Base-by-base conservation (phyloP, 1,140 invertebrate genomes). In the Lineus longissimus region DNA sequence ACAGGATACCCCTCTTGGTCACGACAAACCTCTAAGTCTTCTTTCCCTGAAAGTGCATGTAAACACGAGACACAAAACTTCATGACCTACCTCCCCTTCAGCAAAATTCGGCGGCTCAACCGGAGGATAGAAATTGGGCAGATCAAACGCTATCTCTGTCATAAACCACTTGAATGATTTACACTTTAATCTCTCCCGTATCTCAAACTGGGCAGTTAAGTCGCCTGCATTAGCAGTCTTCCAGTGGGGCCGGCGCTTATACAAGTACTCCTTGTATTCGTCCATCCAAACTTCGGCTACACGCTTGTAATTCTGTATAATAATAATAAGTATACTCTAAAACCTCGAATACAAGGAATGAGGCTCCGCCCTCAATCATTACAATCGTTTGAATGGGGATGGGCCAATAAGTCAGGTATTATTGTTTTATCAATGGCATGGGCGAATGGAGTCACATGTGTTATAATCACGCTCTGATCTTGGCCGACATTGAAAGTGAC, bases 141-240 rank as follows among this genome's bases (percentile, higher is more conserved):
- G 84, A 84, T 98, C 95, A 81, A 96, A 97, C 0, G 95, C 95
- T 30, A 97, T 86, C 72, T 92, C 88, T 60, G 93, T 88, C 86
- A 98, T 97, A 72, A 97, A 98, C 95, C 95, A 98, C 45, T 91
- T 90, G 80, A 97, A 97, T 0, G 91, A 83, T 79, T 95, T 95
- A 79, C 95, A 98, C 0, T 94, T 83, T 0, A 96, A 83, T 62
- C 84, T 87, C 60, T 88, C 76, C 31, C 94, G 79, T 22, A 97
- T 84, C 0, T 86, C 88, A 69, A 86, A 87, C 78, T 96, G 93
- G 63, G 88, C 86, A 0, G 86, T 86, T 23, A 98, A 76, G 83
- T 97, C 90, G 0, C 95, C 95, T 29, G 81, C 58, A 59, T 85
- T 75, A 43, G 83, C 85, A 15, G 81, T 76, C 25, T 86, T 85